phyloP scores from a whole-genome alignment of 1,140 invertebrate genomes.

The Sinonovacula constricta region DNA sequence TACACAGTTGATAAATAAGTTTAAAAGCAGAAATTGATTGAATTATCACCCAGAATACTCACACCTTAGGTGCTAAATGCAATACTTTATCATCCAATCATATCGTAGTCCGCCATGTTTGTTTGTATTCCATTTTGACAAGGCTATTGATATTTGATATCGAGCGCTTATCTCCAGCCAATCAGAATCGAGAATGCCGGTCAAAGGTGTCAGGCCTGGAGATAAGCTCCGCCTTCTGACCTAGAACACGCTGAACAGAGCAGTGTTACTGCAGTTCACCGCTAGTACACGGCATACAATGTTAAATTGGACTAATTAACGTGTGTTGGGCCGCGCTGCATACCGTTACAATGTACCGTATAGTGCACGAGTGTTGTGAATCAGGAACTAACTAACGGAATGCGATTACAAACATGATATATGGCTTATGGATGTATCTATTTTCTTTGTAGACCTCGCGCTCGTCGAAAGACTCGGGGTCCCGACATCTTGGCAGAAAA shows the following conservation, averaged over 20 bases:
- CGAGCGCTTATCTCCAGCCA: constrained; percentile 44
- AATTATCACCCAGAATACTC: neutral
- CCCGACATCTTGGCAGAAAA: constrained; percentile 48
- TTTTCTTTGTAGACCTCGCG: constrained; percentile 31
- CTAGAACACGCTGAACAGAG: neutral
- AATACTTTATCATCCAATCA: constrained; percentile 51
- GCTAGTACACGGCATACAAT: no score
- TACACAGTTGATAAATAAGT: no score
- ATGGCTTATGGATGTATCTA: constrained; percentile 46
- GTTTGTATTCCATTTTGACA: constrained; percentile 52
- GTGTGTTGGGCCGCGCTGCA: no score
- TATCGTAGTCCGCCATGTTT: constrained; percentile 43
- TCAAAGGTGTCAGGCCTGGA: constrained; percentile 37
- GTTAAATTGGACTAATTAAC: no score
- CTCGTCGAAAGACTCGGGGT: constrained; percentile 11
- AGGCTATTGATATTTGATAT: constrained; percentile 53
- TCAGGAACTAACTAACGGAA: neutral
- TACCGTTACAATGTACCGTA: no score
- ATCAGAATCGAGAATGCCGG: constrained; percentile 34
- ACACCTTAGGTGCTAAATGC: constrained; percentile 45
- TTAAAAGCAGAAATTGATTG: neutral
- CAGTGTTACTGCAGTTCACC: no score
- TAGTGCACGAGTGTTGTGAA: no score
- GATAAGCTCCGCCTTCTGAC: constrained; percentile 41
- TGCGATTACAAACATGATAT: constrained; percentile 6